Evolutionary conservation across 2,113 vertebrate species (phyloP).

Genomic region (Parus major): DNA sequence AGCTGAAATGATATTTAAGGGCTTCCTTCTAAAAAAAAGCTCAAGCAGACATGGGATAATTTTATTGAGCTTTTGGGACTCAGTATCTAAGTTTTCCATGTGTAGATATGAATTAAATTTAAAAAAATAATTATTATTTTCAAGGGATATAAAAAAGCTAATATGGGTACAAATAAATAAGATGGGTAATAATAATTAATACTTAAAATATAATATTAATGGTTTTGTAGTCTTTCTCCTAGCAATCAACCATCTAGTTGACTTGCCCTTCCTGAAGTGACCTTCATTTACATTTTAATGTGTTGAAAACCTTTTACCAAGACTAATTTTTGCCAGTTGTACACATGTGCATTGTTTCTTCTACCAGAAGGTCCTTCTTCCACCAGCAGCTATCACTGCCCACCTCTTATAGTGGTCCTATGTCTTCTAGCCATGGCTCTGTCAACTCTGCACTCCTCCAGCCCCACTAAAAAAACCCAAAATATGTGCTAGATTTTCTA

Average conservation of each 20-base stretch:
- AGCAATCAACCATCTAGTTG: not conserved
- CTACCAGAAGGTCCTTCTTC: not conserved
- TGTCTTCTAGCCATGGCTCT: not conserved
- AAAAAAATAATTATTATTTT: not conserved
- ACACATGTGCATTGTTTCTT: not conserved
- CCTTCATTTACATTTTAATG: not conserved
- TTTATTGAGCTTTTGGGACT: not conserved
- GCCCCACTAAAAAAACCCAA: not conserved
- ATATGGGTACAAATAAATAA: not conserved
- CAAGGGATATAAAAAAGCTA: not conserved
- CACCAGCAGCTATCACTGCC: not conserved
- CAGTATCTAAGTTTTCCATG: not conserved
- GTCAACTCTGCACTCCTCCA: not conserved
- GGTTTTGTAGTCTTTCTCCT: not conserved
- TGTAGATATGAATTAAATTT: not conserved
- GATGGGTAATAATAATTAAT: not conserved
- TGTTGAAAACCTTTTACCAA: not conserved
- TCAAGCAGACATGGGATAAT: not conserved
- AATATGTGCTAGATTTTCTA: not conserved
- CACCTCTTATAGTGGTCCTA: accelerated
- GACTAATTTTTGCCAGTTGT: not conserved
- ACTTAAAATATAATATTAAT: not conserved
- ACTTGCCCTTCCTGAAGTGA: not conserved
- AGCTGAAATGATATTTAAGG: not conserved
- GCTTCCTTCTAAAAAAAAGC: not conserved